Conservation (phyloP, 2,888 invertebrate species). For the Agonopterix arenella region DNA sequence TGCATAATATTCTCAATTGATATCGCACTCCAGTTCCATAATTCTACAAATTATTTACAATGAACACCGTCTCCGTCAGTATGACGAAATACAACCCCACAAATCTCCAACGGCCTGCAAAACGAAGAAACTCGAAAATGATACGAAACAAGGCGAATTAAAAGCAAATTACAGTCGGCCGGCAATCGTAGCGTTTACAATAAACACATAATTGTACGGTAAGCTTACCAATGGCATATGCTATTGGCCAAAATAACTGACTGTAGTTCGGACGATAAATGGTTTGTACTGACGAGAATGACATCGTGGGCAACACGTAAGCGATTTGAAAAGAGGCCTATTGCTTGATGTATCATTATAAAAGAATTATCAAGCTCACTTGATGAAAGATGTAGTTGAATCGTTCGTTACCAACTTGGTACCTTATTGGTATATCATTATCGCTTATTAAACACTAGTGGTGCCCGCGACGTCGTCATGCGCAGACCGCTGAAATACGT, state of each 20-base stretch:
- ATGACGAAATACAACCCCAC: conserved; percentile 27
- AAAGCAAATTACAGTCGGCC: conserved; percentile 72
- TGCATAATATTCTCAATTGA: too few relatives aligned
- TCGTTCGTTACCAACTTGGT: too few relatives aligned
- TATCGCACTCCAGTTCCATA: neutral
- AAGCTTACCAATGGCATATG: conserved; percentile 69
- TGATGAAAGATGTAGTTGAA: too few relatives aligned
- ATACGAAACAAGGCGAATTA: conserved; percentile 74
- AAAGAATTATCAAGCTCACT: too few relatives aligned
- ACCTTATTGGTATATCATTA: too few relatives aligned
- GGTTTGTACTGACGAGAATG: conserved; percentile 24
- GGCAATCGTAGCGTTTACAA: conserved; percentile 76
- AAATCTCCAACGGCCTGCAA: conserved; percentile 52
- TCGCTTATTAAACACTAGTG: too few relatives aligned
- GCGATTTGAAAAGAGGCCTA: too few relatives aligned
- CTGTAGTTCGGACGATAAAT: conserved; percentile 48
- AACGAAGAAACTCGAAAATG: conserved; percentile 70
- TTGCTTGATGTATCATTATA: too few relatives aligned
- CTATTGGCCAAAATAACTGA: conserved; percentile 62
- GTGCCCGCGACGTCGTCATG: too few relatives aligned
- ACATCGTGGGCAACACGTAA: neutral
- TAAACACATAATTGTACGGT: conserved; percentile 77
- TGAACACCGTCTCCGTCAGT: conserved; percentile 3
- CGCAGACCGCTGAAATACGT: too few relatives aligned
- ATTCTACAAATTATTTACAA: neutral